Percentiles rank a stretch among this genome's conserved stretches.
Evolutionary conservation across 2,113 vertebrate species (phyloP).

Genomic region (Campylomormyrus numenius): DNA sequence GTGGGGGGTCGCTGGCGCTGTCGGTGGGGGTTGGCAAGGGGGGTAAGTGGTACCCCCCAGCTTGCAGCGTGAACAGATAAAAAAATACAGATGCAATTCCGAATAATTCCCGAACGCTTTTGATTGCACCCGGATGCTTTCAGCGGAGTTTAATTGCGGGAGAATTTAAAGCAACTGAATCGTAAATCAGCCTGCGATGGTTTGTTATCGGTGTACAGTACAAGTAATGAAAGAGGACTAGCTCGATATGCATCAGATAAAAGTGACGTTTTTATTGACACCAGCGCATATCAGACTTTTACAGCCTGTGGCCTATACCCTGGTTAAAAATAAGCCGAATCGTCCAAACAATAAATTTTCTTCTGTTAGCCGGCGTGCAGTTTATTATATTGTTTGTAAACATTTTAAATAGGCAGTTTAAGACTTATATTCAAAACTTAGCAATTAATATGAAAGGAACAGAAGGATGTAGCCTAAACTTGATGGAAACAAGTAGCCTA

Average conservation of each 20-base stretch:
- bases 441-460: not conserved
- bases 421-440: not conserved
- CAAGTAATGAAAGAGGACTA: not conserved
- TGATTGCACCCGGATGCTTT: not conserved
- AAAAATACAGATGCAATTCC: not conserved
- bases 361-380: not conserved
- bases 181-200: not conserved
- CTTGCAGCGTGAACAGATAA: not conserved
- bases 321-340: not conserved
- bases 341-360: not conserved
- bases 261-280: constrained; percentile 4
- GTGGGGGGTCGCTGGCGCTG: not conserved
- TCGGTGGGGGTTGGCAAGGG: not conserved
- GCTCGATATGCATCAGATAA: not conserved
- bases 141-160: not conserved
- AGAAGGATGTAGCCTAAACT: not conserved
- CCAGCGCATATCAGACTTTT: not conserved
- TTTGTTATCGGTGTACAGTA: not conserved
- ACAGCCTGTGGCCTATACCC: not conserved
- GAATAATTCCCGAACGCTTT: not conserved
- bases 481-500: not conserved
- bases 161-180: not conserved
- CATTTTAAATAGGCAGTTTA: not conserved
- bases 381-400: not conserved
- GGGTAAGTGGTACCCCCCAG: not conserved